Evolutionary conservation across 2,797 vertebrate species (phyloP).

Genomic region (Trachurus trachurus): DNA sequence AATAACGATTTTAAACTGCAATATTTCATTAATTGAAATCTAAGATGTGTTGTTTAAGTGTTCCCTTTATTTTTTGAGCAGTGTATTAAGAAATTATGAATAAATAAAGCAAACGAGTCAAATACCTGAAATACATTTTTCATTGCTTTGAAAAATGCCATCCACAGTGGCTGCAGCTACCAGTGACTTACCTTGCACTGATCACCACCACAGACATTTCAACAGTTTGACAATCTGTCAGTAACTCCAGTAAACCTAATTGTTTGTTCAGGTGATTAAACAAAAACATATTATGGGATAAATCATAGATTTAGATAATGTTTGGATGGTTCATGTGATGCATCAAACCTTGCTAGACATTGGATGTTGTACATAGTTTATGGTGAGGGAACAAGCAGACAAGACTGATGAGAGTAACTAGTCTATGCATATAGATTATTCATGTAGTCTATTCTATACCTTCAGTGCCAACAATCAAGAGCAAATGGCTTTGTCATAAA

Average conservation of each 20-base stretch:
- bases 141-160: neutral
- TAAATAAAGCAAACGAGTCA: conserved; percentile 20
- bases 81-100: neutral
- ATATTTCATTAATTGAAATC: too few species aligned
- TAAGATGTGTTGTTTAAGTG: too few species aligned
- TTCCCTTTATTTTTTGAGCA: too few species aligned
- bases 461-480: conserved; percentile 11
- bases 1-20: too few species aligned
- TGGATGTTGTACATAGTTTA: neutral
- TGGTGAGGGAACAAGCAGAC: neutral
- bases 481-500: neutral
- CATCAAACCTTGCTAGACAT: neutral
- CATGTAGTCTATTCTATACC: neutral
- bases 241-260: neutral
- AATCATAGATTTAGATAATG: too few species aligned
- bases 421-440: conserved; percentile 10
- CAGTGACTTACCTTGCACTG: neutral
- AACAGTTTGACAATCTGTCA: neutral
- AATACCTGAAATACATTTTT: neutral
- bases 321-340: neutral
- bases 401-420: neutral
- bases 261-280: neutral
- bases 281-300: too few species aligned
- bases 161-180: conserved; percentile 3
- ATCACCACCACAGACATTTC: too few species aligned